phyloP scores from a whole-genome alignment of 2,797 vertebrate species.

The Melanitta fusca region DNA sequence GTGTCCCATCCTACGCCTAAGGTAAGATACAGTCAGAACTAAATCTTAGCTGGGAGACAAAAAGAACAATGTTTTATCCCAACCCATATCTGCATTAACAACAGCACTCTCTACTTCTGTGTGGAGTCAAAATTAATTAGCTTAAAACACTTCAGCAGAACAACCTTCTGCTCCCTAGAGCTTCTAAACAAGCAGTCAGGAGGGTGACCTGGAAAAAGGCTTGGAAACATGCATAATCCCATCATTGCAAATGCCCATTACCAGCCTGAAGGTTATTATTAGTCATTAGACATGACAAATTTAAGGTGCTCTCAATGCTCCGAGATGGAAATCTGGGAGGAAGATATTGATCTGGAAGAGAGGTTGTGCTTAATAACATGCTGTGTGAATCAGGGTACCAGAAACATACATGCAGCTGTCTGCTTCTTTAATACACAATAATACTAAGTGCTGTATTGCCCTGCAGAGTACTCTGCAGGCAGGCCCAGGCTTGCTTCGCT shows the following conservation, averaged over 20 bases:
- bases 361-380: background rate
- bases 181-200: background rate
- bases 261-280: background rate
- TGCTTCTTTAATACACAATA: fast-evolving
- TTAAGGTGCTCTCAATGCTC: background rate
- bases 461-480: background rate
- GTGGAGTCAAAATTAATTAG: background rate
- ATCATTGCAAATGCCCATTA: background rate
- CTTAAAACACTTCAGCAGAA: background rate
- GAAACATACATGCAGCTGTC: background rate
- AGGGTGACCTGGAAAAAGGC: background rate
- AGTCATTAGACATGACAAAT: background rate
- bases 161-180: background rate
- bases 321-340: background rate
- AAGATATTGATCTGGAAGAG: background rate
- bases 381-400: background rate
- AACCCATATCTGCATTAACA: fast-evolving
- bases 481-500: background rate
- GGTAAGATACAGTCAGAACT: background rate
- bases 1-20: background rate
- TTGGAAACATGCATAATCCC: background rate
- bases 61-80: background rate
- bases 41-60: background rate
- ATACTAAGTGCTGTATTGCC: background rate
- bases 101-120: background rate